Conservation (phyloP, 2,797 vertebrate species). For the Esox lucius region DNA sequence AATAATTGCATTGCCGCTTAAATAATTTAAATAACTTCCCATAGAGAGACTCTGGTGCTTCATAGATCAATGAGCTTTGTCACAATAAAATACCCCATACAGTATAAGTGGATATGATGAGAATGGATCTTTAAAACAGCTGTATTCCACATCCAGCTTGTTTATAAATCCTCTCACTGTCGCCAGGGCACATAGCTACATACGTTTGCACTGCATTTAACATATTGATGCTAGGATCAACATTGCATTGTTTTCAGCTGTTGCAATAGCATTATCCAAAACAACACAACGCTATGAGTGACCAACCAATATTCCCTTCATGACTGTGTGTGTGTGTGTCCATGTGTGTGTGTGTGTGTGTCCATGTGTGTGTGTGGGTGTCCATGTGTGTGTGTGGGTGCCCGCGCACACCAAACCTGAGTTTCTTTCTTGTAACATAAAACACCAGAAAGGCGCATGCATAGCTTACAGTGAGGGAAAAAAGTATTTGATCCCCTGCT, state of each 20-base stretch:
- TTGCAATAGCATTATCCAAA: conserved; percentile 14
- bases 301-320: background rate
- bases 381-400: background rate
- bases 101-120: conserved; percentile 1
- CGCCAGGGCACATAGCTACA: background rate
- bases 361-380: background rate
- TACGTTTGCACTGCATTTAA: background rate
- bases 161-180: background rate
- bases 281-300: background rate
- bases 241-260: conserved; percentile 9
- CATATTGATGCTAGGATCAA: background rate
- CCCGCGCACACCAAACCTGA: no score
- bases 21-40: background rate
- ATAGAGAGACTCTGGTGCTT: background rate
- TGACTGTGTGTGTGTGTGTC: background rate
- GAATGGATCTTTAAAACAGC: background rate
- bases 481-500: no score
- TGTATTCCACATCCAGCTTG: background rate
- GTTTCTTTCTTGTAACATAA: no score
- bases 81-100: background rate
- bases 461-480: no score
- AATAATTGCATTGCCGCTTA: background rate
- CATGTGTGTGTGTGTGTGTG: background rate
- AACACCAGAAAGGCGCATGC: no score
- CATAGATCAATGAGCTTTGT: background rate